A percentile compares a stretch with the other conserved stretches of the same genome.
These are phyloP conservation scores for Eupithecia abbreviata DNA, from an alignment of 2,888 invertebrate species.

Conservation along the genomic window DNA sequence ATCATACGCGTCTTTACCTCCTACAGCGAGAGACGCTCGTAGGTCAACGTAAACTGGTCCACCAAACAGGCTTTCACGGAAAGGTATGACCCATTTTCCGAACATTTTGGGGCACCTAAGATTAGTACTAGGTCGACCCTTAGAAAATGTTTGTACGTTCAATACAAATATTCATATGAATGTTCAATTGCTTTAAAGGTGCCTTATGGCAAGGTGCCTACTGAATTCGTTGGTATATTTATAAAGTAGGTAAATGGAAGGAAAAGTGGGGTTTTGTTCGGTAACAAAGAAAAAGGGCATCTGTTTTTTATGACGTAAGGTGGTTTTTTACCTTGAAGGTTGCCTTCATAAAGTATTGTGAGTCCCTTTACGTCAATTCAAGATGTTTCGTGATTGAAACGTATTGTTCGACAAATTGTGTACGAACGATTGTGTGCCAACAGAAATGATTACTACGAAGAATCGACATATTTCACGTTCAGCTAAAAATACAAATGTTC, in stretches of 20 bases:
- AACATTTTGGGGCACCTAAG: slow-evolving; percentile 64
- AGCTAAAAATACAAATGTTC: neutral
- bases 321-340: slow-evolving; percentile 27
- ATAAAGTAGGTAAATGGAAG: slow-evolving; percentile 41
- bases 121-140: slow-evolving; percentile 64
- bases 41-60: slow-evolving; percentile 51
- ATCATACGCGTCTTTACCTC: slow-evolving; percentile 38
- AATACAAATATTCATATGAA: slow-evolving; percentile 14
- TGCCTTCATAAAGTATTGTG: slow-evolving; percentile 16
- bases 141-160: slow-evolving; percentile 50
- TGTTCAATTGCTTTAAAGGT: slow-evolving; percentile 40
- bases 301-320: slow-evolving; percentile 39
- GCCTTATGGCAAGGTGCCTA: neutral
- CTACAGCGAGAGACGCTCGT: slow-evolving; percentile 14
- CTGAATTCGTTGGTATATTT: slow-evolving; percentile 34
- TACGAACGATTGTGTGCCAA: slow-evolving; percentile 15
- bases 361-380: slow-evolving; percentile 24
- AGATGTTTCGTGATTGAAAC: slow-evolving; percentile 28
- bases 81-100: slow-evolving; percentile 71
- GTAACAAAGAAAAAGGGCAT: slow-evolving; percentile 43
- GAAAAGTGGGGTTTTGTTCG: slow-evolving; percentile 44
- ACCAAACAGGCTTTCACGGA: slow-evolving; percentile 58
- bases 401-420: slow-evolving; percentile 23
- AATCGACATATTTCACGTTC: neutral
- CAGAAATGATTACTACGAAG: slow-evolving; percentile 10